Evolutionary conservation across 2,888 invertebrate genomes (phyloP).

Genomic region (Hedya salicella): DNA sequence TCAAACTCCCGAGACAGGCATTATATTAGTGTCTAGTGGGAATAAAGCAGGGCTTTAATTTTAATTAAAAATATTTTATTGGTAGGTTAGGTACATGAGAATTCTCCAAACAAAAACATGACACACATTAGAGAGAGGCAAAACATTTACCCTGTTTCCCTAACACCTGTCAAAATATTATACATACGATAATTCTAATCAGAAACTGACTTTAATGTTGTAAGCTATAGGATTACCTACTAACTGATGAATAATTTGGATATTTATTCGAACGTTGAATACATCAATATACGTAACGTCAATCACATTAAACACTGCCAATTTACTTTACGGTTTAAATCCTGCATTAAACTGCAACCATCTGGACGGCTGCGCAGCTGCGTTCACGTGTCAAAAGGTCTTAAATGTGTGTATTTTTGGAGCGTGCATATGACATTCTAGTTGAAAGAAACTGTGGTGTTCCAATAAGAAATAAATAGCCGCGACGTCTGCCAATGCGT

Average conservation of each 20-base stretch:
- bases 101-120: too few species aligned
- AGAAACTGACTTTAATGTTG: background rate
- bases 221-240: background rate
- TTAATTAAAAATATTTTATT: too few species aligned
- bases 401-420: background rate
- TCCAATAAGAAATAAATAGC: conserved; percentile 73
- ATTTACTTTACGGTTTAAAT: conserved; percentile 26
- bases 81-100: too few species aligned
- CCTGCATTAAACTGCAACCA: conserved; percentile 20
- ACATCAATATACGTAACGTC: conserved; percentile 1
- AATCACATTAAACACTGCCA: conserved; percentile 13
- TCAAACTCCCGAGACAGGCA: too few species aligned
- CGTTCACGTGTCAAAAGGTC: conserved; percentile 10
- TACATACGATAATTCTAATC: too few species aligned
- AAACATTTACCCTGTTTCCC: too few species aligned
- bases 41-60: too few species aligned
- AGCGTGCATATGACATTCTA: conserved; percentile 7
- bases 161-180: too few species aligned
- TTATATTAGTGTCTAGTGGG: too few species aligned
- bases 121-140: too few species aligned
- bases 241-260: background rate
- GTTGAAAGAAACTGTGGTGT: conserved; percentile 40
- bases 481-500: conserved; percentile 69
- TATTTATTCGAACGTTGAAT: background rate
- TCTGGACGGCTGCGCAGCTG: conserved; percentile 32